Conservation (phyloP, 2,888 invertebrate genomes). For the Leucophora obtusa region DNA sequence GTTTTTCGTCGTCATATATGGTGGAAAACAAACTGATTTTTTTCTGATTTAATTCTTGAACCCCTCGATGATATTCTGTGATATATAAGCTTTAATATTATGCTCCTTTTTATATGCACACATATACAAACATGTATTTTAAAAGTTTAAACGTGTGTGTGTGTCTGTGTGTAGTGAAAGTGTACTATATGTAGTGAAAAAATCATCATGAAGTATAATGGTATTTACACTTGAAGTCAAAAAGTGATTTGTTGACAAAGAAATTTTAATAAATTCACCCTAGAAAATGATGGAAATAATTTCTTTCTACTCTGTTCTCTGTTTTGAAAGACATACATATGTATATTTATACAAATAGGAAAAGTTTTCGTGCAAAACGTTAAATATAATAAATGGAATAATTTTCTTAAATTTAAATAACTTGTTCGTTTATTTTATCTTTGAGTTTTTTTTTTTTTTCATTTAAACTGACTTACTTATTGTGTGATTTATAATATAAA, state of each 20-base stretch:
- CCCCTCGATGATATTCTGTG: background rate
- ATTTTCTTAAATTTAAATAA: conserved; percentile 55
- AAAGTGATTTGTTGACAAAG: conserved; percentile 76
- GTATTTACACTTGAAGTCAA: conserved; percentile 60
- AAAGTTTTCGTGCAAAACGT: conserved; percentile 20
- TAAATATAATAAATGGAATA: conserved; percentile 48
- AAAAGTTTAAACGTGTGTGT: conserved; percentile 1
- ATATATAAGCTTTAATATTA: conserved; percentile 10
- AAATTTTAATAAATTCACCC: conserved; percentile 73
- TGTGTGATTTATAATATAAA: conserved; percentile 44
- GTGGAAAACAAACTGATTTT: conserved; percentile 39
- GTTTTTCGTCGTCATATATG: background rate
- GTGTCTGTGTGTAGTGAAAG: background rate
- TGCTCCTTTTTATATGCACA: background rate
- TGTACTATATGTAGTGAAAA: too few species aligned
- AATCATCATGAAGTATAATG: background rate
- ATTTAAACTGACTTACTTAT: conserved; percentile 17
- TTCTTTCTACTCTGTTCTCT: conserved; percentile 17
- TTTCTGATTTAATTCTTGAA: conserved; percentile 28
- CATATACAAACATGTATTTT: background rate
- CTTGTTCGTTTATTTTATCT: conserved; percentile 33
- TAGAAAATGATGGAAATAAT: conserved; percentile 67
- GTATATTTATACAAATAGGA: background rate
- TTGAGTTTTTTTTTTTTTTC: conserved; percentile 21
- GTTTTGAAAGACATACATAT: background rate